Evolutionary conservation across 2,113 vertebrate genomes (phyloP), one percentile per base, ranked within the genome.

Genomic region (Oncorhynchus nerka): DNA sequence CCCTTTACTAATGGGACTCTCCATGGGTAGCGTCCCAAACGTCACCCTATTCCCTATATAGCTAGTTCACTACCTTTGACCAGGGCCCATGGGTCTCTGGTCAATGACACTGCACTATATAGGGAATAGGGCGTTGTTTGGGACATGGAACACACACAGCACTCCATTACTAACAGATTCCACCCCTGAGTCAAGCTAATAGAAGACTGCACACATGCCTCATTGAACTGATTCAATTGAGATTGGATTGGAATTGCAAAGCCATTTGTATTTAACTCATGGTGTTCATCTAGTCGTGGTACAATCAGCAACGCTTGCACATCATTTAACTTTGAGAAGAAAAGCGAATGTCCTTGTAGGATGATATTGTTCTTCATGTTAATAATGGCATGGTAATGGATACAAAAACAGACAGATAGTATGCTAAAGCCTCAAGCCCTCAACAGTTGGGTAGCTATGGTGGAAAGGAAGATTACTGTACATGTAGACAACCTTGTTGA

Each of bases 201-300:
- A 69, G 68, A 69, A 69, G 32, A 69, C 32, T 69, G 34, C 68
- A 69, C 34, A 32, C 68, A 69, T 69, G 68, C 68, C 68, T 69
- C 68, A 45, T 69, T 69, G 22, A 69, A 69, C 68, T 69, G 68
- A 69, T 69, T 69, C 68, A 69, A 48, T 69, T 69, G 68, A 69
- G 68, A 69, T 69, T 69, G 68, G n/a, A 69, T 69, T 34, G 20
- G 65, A 67, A 45, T 69, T 69, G 30, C 68, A 69, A 69, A 69
- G 68, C 68, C 68, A 69, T 69, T 69, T 69, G 68, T 69, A 69
- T 48, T 69, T 69, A 69, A 69, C 32, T 39, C 68, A 45, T 34
- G 39, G 32, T 22, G n/a, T 45, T n/a, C 68, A 30, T 30, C 34
- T 39, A 39, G 34, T 39, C 34, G 26, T 39, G 39, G 39, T 39